Base-by-base conservation (phyloP, 1,140 invertebrate genomes). In the Leptinotarsa defecta region DNA sequence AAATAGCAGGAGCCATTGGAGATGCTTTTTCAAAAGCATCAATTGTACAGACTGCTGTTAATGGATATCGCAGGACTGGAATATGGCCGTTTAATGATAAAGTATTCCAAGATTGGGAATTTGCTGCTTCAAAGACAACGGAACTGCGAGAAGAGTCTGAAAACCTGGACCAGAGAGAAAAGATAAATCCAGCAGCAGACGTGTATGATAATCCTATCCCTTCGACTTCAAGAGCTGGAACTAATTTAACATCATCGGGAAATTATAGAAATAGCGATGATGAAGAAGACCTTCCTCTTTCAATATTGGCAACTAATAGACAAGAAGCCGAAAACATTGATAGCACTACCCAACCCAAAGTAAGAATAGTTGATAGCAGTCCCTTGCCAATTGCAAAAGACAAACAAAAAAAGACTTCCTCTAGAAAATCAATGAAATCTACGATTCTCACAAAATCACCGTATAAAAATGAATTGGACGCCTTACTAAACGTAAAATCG, bases 381-480 rank as follows among this genome's bases (percentile, higher is more conserved):
- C 67, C 67, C n/a, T 68, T 43, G n/a, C 22, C 20, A 48, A 48
- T 52, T 24, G 48, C 20, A 71, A 63, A 22, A 43, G 65, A 17
- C 69, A 24, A 71, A 75, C 49, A 70, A 24, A 52, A 75, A 11
- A 20, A 34, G 15, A n/a, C 13, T 52, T 34, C 43, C 11, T 20
- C 62, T 20, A 70, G 48, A 74, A 63, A 24, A 63, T 63, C 62
- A 19, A 20, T 64, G 20, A n/a, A 64, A 64, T 64, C 62, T 20
- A 64, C 20, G 17, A 24, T 27, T 71, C 13, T 71, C 11, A 67
- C 57, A 70, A 20, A 19, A n/a, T 68, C 20, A 69, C 34, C 19
- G 13, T 52, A 63, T 20, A 68, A 62, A 68, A 70, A 77, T 74
- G 80, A 79, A 27, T 68, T 68, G 89, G 6, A 34, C 27, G 27